Conservation (phyloP, 2,797 vertebrate genomes). For the Sciaenops ocellatus region DNA sequence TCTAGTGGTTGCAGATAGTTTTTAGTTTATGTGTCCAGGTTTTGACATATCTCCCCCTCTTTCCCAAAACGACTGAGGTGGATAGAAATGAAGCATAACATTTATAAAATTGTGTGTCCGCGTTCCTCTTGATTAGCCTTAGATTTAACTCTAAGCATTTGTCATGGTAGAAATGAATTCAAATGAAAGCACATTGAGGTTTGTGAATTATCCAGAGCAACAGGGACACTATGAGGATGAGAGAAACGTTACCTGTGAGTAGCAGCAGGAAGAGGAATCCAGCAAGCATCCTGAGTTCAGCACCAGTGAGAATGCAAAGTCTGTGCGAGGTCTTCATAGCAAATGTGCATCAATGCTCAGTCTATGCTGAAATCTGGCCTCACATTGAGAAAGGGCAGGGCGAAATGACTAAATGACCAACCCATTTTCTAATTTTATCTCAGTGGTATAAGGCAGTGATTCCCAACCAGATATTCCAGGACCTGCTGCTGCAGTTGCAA, state of each 20-base stretch:
- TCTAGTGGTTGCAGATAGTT: too few relatives aligned
- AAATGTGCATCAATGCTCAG: slow-evolving; percentile 15
- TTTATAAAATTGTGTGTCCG: too few relatives aligned
- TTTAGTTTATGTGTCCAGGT: too few relatives aligned
- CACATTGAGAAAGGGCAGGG: background rate
- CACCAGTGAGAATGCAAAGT: background rate
- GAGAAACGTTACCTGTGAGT: slow-evolving; percentile 42
- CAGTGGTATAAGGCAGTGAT: background rate
- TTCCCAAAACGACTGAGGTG: background rate
- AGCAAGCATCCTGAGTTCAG: slow-evolving; percentile 5
- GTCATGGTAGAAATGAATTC: background rate
- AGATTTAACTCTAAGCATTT: background rate
- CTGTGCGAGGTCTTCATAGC: background rate
- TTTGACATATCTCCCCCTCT: too few relatives aligned
- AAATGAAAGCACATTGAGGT: background rate
- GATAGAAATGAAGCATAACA: too few relatives aligned
- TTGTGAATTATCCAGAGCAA: background rate
- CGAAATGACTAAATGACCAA: background rate
- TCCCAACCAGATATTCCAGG: background rate
- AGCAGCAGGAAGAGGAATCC: slow-evolving; percentile 42
- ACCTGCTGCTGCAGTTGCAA: background rate
- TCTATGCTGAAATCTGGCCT: background rate
- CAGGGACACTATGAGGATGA: background rate
- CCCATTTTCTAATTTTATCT: background rate
- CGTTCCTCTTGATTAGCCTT: background rate